phyloP scores from a whole-genome alignment of 2,888 invertebrate species.

The Hecatera dysodea region DNA sequence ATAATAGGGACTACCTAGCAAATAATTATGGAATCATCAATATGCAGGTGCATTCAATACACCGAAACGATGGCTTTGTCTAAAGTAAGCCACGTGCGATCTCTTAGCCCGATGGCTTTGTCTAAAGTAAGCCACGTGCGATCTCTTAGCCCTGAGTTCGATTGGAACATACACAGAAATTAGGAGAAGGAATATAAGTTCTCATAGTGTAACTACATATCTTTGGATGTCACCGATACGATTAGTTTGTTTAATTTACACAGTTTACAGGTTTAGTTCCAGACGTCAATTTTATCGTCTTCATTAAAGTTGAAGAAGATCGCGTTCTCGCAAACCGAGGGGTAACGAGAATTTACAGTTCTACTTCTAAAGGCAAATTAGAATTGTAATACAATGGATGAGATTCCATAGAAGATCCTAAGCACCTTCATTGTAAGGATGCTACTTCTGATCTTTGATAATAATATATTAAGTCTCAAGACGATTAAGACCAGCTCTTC shows the following conservation, averaged over 20 bases:
- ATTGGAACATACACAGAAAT: conserved; percentile 14
- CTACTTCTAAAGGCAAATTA: conserved; percentile 15
- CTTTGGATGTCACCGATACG: conserved; percentile 2
- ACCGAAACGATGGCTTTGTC: background rate
- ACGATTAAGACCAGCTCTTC: conserved; percentile 16
- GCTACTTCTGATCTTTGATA: conserved; percentile 12
- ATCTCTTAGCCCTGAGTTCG: background rate
- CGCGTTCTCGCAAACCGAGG: background rate
- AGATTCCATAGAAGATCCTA: conserved; percentile 32
- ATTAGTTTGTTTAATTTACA: background rate
- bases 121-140: background rate
- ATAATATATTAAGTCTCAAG: conserved; percentile 24
- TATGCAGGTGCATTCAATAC: background rate
- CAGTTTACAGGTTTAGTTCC: background rate
- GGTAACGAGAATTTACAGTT: conserved; percentile 19
- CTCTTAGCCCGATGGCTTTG: background rate
- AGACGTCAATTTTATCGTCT: background rate
- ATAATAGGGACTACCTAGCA: background rate
- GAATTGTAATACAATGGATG: conserved; percentile 8
- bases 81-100: background rate
- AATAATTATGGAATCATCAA: background rate
- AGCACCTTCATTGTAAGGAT: conserved; percentile 9
- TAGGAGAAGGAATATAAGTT: background rate
- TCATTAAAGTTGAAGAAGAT: background rate
- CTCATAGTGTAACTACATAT: background rate